Evolutionary conservation across 1,140 invertebrate genomes (phyloP).

Genomic region (Panulirus ornatus): DNA sequence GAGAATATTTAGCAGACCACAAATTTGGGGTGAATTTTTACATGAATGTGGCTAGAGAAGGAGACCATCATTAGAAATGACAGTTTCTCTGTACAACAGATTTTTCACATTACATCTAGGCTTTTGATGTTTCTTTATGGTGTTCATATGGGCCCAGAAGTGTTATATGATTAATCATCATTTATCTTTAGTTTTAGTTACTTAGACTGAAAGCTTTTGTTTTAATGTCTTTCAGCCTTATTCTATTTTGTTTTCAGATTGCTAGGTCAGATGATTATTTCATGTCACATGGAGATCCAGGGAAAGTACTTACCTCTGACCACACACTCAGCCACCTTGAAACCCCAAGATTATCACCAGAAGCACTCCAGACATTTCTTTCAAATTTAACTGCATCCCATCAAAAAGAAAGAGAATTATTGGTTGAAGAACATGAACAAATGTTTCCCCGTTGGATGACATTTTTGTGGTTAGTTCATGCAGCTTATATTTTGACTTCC

Average conservation of each 20-base stretch:
- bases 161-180: too few relatives aligned
- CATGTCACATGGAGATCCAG: constrained; percentile 77
- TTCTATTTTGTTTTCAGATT: constrained; percentile 21
- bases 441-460: constrained; percentile 79
- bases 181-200: too few relatives aligned
- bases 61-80: too few relatives aligned
- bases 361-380: constrained; percentile 83
- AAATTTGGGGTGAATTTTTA: too few relatives aligned
- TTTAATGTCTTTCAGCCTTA: too few relatives aligned
- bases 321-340: constrained; percentile 88
- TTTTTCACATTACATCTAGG: too few relatives aligned
- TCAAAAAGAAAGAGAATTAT: constrained; percentile 75
- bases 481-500: not conserved
- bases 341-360: constrained; percentile 84
- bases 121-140: too few relatives aligned
- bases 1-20: too few relatives aligned
- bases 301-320: constrained; percentile 85
- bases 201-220: too few relatives aligned
- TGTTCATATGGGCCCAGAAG: too few relatives aligned
- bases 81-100: too few relatives aligned
- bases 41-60: too few relatives aligned
- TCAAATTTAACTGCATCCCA: constrained; percentile 76
- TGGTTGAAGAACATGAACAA: constrained; percentile 77
- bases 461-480: constrained; percentile 49
- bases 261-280: constrained; percentile 78